Evolutionary conservation across 2,888 invertebrate genomes (phyloP).

Genomic region (Himalopsyche tibetana): DNA sequence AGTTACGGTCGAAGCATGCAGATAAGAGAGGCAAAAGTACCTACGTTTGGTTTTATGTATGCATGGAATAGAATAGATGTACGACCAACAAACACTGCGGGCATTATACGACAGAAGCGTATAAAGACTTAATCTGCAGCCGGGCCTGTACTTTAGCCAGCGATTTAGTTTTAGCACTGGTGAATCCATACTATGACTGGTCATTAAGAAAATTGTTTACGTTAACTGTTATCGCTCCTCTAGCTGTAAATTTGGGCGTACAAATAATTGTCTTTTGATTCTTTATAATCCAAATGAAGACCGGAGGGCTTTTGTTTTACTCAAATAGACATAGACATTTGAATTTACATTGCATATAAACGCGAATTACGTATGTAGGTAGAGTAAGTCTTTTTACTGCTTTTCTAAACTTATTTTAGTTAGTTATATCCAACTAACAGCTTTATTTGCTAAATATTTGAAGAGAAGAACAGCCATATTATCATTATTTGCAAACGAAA

Average conservation of each 20-base stretch:
- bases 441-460: too few relatives aligned
- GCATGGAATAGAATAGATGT: conserved; percentile 36
- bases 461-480: too few relatives aligned
- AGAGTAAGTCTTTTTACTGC: too few relatives aligned
- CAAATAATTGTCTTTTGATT: conserved; percentile 27
- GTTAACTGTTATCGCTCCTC: conserved; percentile 24
- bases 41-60: conserved; percentile 36
- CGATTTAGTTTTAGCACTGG: conserved; percentile 65
- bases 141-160: conserved; percentile 57
- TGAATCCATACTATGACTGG: conserved; percentile 60
- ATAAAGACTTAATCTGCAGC: conserved; percentile 65
- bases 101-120: conserved; percentile 34
- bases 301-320: neutral
- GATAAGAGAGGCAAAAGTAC: conserved; percentile 60
- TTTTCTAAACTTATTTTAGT: too few relatives aligned
- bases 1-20: conserved; percentile 60
- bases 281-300: conserved; percentile 41
- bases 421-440: too few relatives aligned
- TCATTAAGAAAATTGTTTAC: conserved; percentile 61
- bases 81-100: conserved; percentile 47
- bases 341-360: neutral
- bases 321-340: neutral
- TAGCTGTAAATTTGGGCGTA: conserved; percentile 27
- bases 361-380: too few relatives aligned
- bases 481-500: too few relatives aligned